Percentiles rank a stretch among this genome's conserved stretches.
Conservation (phyloP, 2,113 vertebrate species). For the Nansenia antarctica region DNA sequence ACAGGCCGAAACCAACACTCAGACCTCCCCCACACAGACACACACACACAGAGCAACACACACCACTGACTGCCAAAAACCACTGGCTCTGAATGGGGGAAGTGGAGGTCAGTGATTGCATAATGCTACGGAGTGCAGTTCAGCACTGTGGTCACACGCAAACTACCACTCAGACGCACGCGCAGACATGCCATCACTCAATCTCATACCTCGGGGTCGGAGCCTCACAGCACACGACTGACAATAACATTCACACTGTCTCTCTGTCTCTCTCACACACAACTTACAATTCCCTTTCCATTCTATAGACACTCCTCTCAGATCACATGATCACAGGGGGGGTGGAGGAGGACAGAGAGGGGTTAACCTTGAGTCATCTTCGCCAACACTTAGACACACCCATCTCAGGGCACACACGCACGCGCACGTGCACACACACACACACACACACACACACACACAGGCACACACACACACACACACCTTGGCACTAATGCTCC, state of each 20-base stretch:
- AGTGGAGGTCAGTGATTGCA: conserved; percentile 63
- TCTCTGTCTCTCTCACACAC: no score
- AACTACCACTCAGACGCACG: no score
- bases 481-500: background rate
- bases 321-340: no score
- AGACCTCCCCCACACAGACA: conserved; percentile 43
- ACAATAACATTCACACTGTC: no score
- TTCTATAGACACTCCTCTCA: no score
- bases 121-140: conserved; percentile 53
- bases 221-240: background rate
- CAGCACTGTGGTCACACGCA: conserved; percentile 17
- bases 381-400: background rate
- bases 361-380: background rate
- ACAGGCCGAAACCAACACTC: conserved; percentile 44
- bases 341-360: no score
- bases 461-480: conserved; percentile 3
- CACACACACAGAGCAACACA: no score
- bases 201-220: background rate
- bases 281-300: no score
- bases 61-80: conserved; percentile 52
- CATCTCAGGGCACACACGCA: background rate
- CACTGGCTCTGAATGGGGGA: conserved; percentile 54
- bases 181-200: background rate
- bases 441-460: background rate
- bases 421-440: background rate